phyloP scores from a whole-genome alignment of 1,140 invertebrate species.

The Helicoverpa armigera region DNA sequence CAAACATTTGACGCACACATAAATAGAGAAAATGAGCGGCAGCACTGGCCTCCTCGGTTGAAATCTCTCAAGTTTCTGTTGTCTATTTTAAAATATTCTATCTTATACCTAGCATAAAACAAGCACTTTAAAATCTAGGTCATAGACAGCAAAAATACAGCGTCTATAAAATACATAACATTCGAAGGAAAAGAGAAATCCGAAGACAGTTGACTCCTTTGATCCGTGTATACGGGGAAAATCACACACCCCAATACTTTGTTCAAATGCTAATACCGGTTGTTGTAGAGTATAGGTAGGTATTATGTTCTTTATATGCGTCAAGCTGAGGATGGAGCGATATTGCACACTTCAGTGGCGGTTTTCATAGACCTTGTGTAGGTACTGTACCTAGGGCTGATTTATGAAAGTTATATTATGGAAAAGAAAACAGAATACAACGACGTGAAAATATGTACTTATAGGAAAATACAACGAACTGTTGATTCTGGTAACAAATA shows the following conservation, averaged over 20 bases:
- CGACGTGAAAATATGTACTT: no score
- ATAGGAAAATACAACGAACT: no score
- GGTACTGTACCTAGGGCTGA: no score
- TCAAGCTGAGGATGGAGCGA: no score
- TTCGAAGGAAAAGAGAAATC: conserved; percentile 1
- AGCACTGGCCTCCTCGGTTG: no score
- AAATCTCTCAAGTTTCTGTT: not conserved
- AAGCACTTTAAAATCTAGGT: not conserved
- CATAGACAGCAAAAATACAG: not conserved
- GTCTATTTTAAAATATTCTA: not conserved
- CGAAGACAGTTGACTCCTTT: conserved; percentile 20
- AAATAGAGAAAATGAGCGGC: no score
- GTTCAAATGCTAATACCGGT: not conserved
- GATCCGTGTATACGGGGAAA: conserved; percentile 24
- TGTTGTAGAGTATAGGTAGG: not conserved
- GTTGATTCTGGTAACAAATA: no score
- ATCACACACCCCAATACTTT: conserved; percentile 22
- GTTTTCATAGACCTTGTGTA: no score
- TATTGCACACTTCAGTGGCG: no score
- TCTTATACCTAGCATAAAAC: not conserved
- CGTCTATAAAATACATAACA: conserved; percentile 6
- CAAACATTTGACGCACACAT: no score
- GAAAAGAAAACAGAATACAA: no score
- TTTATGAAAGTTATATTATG: no score
- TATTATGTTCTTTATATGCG: not conserved